Conservation (phyloP, 2,888 invertebrate genomes). For the Brenthis ino region DNA sequence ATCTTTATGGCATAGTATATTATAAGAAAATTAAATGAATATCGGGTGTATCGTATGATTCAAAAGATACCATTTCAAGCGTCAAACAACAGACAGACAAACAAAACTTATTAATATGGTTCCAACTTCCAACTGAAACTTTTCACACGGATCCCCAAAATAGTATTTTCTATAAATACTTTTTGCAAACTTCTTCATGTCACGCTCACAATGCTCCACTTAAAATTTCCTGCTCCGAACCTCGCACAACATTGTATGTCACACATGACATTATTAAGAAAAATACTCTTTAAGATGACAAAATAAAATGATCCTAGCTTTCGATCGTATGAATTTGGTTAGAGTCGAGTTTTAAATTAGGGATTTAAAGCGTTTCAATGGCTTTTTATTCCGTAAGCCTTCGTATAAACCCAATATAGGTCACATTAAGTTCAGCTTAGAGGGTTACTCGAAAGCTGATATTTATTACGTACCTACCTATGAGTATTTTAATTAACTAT, state of each 20-base stretch:
- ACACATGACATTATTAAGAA: constrained; percentile 6
- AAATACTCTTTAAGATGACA: constrained; percentile 6
- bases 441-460: constrained; percentile 19
- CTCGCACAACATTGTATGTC: constrained; percentile 6
- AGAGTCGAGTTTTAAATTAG: constrained; percentile 27
- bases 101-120: too few relatives aligned
- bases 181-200: neutral
- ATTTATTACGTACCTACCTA: constrained; percentile 23
- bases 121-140: too few relatives aligned
- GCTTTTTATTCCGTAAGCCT: constrained; percentile 28
- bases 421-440: constrained; percentile 25
- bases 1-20: too few relatives aligned
- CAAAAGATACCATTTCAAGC: too few relatives aligned
- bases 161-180: neutral
- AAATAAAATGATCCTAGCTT: constrained; percentile 15
- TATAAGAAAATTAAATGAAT: too few relatives aligned
- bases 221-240: constrained; percentile 14
- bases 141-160: neutral
- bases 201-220: constrained; percentile 3
- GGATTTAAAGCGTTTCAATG: constrained; percentile 29
- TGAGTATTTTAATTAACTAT: constrained; percentile 14
- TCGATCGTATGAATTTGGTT: constrained; percentile 23
- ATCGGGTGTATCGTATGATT: too few relatives aligned
- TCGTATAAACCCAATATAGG: constrained; percentile 28
- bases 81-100: too few relatives aligned